A percentile compares a stretch with the other conserved stretches of the same genome.
These are phyloP conservation scores for Subanguina moxae DNA, from an alignment of 1,140 invertebrate species.

Conservation along the genomic window DNA sequence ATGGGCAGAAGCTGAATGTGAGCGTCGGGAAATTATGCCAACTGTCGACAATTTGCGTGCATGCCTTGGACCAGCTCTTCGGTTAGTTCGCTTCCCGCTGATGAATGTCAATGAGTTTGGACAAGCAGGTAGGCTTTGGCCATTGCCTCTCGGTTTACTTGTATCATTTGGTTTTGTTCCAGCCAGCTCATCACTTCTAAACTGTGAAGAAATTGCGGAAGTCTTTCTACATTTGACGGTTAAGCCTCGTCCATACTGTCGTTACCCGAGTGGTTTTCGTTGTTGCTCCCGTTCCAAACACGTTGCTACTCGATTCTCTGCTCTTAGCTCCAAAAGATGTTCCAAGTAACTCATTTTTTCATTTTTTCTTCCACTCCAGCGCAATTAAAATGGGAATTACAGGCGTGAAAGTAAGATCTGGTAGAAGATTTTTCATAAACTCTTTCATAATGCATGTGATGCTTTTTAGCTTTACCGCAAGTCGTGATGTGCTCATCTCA, in stretches of 20 bases:
- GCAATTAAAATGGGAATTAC: no score
- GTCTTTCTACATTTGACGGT: constrained; percentile 48
- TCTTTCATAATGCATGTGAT: background rate
- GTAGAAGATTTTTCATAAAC: no score
- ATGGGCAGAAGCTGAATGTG: constrained; percentile 15
- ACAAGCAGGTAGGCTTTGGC: constrained; percentile 5
- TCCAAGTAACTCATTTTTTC: constrained; percentile 38
- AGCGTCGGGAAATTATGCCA: constrained; percentile 13
- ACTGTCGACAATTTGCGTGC: constrained; percentile 26
- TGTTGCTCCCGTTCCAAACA: constrained; percentile 43
- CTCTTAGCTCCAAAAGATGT: constrained; percentile 41
- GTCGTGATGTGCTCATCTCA: background rate
- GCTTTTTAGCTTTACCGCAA: background rate
- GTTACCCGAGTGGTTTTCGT: constrained; percentile 39
- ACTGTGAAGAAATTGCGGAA: constrained; percentile 43
- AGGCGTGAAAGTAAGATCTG: no score
- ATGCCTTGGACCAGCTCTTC: constrained; percentile 27
- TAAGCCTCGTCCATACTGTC: constrained; percentile 26
- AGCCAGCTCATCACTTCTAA: constrained; percentile 31
- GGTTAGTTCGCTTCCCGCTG: constrained; percentile 30
- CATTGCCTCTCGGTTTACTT: no score
- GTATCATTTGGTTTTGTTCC: background rate
- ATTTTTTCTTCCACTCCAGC: no score
- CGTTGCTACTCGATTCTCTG: constrained; percentile 25
- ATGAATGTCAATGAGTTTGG: constrained; percentile 37